Base-by-base conservation (phyloP, 1,140 invertebrate species). In the Drosophila triauraria region DNA sequence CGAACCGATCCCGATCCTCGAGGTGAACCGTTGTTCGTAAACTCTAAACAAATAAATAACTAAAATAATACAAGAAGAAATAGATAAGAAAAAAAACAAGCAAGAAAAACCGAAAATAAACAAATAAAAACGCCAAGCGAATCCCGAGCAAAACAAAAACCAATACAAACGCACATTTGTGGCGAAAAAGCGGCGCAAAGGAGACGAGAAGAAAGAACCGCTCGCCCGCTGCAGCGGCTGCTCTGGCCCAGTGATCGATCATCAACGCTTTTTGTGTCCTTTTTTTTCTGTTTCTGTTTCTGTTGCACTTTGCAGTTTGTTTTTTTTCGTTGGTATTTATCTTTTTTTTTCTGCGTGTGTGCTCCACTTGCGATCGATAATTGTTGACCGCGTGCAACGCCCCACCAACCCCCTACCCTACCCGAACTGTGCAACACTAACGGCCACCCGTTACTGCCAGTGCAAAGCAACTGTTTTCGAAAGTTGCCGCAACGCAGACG, bases 401-500 rank as follows among this genome's bases (percentile, higher is more conserved):
- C 67, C 35, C 69, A 12, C 20, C 42, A 30, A 7, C 25, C 20
- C 48, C 13, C 67, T 7, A 13, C 50, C 51, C 67, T 40, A 25
- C 8, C 35, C 53, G 5, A 15, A 42, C 40, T 42, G 40, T 56
- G 20, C 60, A 68, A 63, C 53, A 67, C 13, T 42, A 50, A 35
- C 76, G 62, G 43, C 23, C 47, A 38, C 48, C 44, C 32, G 68
- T 58, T 56, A 56, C 25, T 40, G 32, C 65, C 38, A 68, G 59
- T 62, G 74, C 77, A 80, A 75, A 62, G 74, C 77, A 84, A 84
- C 72, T 62, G 80, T 79, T 88, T 88, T 88, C 81, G 84, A 88
- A 88, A 88, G 84, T 88, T 88, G 78, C 79, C 44, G 46, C 69
- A 59, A 83, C 84, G 82, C 78, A 87, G 30, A 38, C 32, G 51